Evolutionary conservation across 92 coral and sea anemone genomes (phyloP).

Genomic region (Actinostola sp.): DNA sequence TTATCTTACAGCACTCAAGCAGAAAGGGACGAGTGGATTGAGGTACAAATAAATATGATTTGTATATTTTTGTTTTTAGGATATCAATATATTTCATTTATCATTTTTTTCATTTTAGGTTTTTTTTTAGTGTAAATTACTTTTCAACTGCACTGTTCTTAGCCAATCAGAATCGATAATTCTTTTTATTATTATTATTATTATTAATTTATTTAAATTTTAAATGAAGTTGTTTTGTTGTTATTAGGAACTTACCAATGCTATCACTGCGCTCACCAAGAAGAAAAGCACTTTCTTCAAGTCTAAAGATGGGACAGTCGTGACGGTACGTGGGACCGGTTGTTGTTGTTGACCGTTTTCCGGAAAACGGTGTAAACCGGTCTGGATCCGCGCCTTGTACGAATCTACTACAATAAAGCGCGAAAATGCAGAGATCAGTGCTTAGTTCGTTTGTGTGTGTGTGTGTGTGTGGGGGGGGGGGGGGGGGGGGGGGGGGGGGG

Average conservation of each 20-base stretch:
- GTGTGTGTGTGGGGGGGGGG: too few relatives aligned
- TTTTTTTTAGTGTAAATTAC: background rate
- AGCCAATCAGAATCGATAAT: too few relatives aligned
- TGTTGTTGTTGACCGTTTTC: too few relatives aligned
- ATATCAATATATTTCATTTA: too few relatives aligned
- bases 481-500: too few relatives aligned
- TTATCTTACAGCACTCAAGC: slow-evolving; percentile 78
- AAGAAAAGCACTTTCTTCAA: slow-evolving; percentile 82
- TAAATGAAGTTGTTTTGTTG: background rate
- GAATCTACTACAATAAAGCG: too few relatives aligned
- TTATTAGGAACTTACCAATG: slow-evolving; percentile 73
- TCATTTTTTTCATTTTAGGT: background rate
- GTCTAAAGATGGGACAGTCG: slow-evolving; percentile 53
- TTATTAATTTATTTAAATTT: background rate
- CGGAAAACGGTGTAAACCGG: too few relatives aligned
- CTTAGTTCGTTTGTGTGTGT: too few relatives aligned
- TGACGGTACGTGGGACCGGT: slow-evolving; percentile 3
- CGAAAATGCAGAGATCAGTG: too few relatives aligned
- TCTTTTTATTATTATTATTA: too few relatives aligned
- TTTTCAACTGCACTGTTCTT: background rate
- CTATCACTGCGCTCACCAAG: slow-evolving; percentile 76
- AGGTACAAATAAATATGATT: slow-evolving; percentile 48
- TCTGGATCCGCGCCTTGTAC: too few relatives aligned
- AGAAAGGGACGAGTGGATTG: slow-evolving; percentile 95
- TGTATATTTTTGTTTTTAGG: too few relatives aligned